These are phyloP conservation scores for Tineola bisselliella DNA, from an alignment of 2,888 invertebrate genomes.

Conservation along the genomic window DNA sequence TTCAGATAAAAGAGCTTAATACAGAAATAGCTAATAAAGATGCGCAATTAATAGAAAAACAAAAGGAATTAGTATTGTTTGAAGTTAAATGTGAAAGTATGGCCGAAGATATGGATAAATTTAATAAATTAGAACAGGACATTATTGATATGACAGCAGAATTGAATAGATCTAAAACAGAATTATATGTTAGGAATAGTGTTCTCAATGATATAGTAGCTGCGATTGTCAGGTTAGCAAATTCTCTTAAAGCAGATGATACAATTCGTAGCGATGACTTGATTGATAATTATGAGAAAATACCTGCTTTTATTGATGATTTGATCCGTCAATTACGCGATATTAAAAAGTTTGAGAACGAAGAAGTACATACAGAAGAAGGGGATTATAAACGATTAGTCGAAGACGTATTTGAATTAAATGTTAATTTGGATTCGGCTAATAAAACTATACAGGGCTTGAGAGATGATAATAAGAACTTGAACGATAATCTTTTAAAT, in stretches of 20 bases:
- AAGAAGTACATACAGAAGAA: not conserved
- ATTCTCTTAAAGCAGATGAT: not conserved
- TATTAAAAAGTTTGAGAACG: not conserved
- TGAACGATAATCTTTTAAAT: not conserved
- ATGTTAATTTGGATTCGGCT: not conserved
- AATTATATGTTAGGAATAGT: not conserved
- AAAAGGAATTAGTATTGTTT: not conserved
- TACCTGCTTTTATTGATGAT: not conserved
- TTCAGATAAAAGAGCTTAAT: conserved; percentile 18
- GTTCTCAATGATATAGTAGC: not conserved
- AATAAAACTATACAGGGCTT: not conserved
- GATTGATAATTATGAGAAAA: not conserved
- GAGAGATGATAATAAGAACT: conserved; percentile 2
- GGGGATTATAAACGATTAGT: not conserved
- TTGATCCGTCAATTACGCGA: not conserved
- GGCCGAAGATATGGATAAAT: not conserved
- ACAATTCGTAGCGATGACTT: not conserved
- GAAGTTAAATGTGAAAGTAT: not conserved
- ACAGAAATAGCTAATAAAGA: conserved; percentile 15
- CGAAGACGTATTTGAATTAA: not conserved
- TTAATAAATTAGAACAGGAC: not conserved
- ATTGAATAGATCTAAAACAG: not conserved
- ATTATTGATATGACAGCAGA: not conserved
- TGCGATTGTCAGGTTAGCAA: not conserved
- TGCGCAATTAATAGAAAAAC: not conserved